Percentiles rank a stretch among this genome's conserved stretches.
Evolutionary conservation across 2,797 vertebrate species (phyloP).

Genomic region (Ctenopoma kingsleyae): DNA sequence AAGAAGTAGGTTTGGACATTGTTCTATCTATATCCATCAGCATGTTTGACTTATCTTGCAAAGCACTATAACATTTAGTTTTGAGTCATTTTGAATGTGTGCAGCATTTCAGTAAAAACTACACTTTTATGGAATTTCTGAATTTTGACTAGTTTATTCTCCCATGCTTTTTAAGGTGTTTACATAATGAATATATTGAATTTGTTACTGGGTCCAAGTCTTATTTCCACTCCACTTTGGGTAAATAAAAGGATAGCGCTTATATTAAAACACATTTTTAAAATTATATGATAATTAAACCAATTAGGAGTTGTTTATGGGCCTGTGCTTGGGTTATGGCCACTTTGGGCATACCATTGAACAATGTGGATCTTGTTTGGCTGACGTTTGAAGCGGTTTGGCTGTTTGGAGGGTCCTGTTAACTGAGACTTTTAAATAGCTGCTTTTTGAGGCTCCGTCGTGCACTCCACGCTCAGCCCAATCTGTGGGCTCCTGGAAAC

Average conservation of each 20-base stretch:
- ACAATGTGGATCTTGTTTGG: slow-evolving; percentile 86
- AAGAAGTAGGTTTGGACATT: slow-evolving; percentile 34
- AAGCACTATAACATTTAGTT: slow-evolving; percentile 39
- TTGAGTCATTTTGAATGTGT: slow-evolving; percentile 31
- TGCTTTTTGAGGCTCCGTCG: slow-evolving; percentile 74
- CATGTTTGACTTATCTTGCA: slow-evolving; percentile 47
- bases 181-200: slow-evolving; percentile 86
- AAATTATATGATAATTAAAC: slow-evolving; percentile 86
- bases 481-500: slow-evolving; percentile 71
- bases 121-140: slow-evolving; percentile 44
- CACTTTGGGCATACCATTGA: slow-evolving; percentile 78
- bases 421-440: slow-evolving; percentile 77
- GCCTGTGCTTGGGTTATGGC: slow-evolving; percentile 74
- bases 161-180: slow-evolving; percentile 77
- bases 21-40: slow-evolving; percentile 45
- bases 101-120: slow-evolving; percentile 38
- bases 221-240: slow-evolving; percentile 80
- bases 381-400: slow-evolving; percentile 81
- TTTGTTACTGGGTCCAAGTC: slow-evolving; percentile 81
- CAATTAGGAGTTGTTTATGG: slow-evolving; percentile 85
- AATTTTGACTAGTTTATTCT: slow-evolving; percentile 50
- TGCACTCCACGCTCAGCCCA: slow-evolving; percentile 58
- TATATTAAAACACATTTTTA: slow-evolving; percentile 86
- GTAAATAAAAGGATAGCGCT: slow-evolving; percentile 84
- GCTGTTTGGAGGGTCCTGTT: slow-evolving; percentile 80